Evolutionary conservation across 2,888 invertebrate species (phyloP).

Genomic region (Pecten maximus): DNA sequence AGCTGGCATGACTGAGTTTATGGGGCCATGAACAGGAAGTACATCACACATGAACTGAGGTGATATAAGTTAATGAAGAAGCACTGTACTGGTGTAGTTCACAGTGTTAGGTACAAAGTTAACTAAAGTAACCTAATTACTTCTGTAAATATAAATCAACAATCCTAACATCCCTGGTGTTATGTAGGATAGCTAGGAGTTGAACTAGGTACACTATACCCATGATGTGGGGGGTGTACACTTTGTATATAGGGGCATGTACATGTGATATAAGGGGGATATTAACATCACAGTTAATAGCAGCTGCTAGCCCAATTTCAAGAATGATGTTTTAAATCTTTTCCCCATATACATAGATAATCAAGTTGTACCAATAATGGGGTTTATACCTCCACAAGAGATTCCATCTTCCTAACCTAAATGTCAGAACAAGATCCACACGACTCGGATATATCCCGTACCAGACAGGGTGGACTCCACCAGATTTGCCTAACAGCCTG

Average conservation of each 20-base stretch:
- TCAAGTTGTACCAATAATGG: neutral
- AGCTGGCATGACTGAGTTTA: neutral
- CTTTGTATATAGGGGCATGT: too few species aligned
- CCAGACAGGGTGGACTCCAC: neutral
- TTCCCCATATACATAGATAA: slow-evolving; percentile 2
- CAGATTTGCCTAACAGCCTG: neutral
- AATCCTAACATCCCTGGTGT: neutral
- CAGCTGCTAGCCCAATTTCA: slow-evolving; percentile 10
- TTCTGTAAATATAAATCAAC: neutral
- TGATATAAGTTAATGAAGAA: neutral
- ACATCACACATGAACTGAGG: neutral
- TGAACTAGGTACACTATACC: neutral
- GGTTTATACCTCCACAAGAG: neutral
- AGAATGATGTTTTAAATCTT: slow-evolving; percentile 22
- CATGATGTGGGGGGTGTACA: neutral
- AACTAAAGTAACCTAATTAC: neutral
- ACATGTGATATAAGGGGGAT: too few species aligned
- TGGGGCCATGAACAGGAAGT: neutral
- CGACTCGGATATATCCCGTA: neutral
- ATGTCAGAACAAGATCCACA: neutral
- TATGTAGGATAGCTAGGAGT: neutral
- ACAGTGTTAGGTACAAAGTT: neutral
- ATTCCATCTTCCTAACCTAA: neutral
- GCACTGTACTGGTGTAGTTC: neutral
- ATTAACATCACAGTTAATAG: neutral